These are phyloP conservation scores for Paracanthobrama guichenoti DNA, from an alignment of 2,113 vertebrate genomes.

Conservation along the genomic window DNA sequence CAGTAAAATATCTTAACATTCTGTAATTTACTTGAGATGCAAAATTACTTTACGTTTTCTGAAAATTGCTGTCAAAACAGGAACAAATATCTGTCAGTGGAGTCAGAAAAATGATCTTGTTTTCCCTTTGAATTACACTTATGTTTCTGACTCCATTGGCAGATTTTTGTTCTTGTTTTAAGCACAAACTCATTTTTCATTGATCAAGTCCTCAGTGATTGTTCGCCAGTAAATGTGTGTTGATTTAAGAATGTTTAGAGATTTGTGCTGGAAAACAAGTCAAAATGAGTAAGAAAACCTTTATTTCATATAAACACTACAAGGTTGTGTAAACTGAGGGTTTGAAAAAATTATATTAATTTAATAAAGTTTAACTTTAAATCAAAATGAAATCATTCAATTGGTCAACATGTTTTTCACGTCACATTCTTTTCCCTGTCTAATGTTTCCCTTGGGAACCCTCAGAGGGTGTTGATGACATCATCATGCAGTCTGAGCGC, in stretches of 20 bases:
- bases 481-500: constrained; percentile 75
- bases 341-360: no score
- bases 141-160: no score
- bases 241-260: neutral
- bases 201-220: no score
- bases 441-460: constrained; percentile 40
- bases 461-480: constrained; percentile 68
- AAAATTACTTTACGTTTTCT: no score
- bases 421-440: neutral
- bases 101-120: no score
- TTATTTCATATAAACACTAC: neutral
- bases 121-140: no score
- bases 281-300: neutral
- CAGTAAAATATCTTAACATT: neutral
- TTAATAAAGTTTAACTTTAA: neutral
- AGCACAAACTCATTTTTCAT: no score
- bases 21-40: no score
- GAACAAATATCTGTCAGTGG: no score
- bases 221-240: neutral
- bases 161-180: no score
- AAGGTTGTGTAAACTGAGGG: neutral
- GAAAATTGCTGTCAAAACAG: no score
- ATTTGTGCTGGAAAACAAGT: neutral
- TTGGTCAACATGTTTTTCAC: neutral
- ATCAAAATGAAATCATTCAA: neutral